Base-by-base conservation (phyloP, 2,113 vertebrate species). In the Etheostoma cragini region DNA sequence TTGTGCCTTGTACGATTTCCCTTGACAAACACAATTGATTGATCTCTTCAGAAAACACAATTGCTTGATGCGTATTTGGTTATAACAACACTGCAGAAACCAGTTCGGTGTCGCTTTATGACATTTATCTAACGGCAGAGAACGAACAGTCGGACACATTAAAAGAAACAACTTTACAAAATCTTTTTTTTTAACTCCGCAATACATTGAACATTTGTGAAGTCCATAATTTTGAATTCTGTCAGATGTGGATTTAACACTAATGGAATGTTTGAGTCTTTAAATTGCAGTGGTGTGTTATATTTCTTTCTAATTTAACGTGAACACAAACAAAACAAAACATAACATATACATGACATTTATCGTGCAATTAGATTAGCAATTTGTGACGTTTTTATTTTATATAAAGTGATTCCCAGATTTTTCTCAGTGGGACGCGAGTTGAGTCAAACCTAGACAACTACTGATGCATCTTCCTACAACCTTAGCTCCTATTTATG, bases 61-160 rank as follows among this genome's bases (percentile, higher is more conserved):
- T 17, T 19, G 26, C 24, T 80, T 63, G 8, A 74, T 69, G 70
- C 30, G 50, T 71, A 19, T 21, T 65, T 53, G 26, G 4, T 57
- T 38, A 60, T 47, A 58, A 33, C n/a, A 58, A 30, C 49, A 38
- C 11, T 3, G 12, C 30, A 53, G 21, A 53, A n/a, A 38, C 13
- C 50, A 52, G 21, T 52, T 60, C 0, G n/a, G 42, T 33, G 70
- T 21, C 1, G 0, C 38, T 57, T 71, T 26, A 57, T 57, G 14
- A 21, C 16, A 17, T 24, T 19, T 17, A 26, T 6, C 24, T 13
- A 17, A 22, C 45, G 35, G 35, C 35, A 62, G 38, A 63, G 21
- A 63, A 45, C 38, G 45, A 63, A 63, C 61, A 45, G 26, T 5
- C 1, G 3, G 47, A n/a, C 17, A 50, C 46, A 72, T 33, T 30